Percentiles rank a stretch among this genome's conserved stretches.
These are phyloP conservation scores for Acronicta alni DNA, from an alignment of 2,888 invertebrate species.

Conservation along the genomic window DNA sequence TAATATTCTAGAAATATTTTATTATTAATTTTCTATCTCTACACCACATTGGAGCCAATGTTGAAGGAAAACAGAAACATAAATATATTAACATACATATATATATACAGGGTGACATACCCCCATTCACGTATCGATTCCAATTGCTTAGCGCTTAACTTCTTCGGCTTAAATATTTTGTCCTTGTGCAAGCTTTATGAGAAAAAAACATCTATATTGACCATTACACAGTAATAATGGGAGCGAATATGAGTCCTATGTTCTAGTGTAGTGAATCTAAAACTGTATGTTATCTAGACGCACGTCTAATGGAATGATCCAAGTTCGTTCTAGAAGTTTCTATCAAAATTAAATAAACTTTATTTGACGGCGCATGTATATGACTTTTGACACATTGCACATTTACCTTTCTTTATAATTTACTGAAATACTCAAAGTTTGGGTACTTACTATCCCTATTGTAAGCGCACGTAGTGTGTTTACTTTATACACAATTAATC, in stretches of 20 bases:
- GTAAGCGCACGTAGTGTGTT: too few species aligned
- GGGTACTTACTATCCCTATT: too few species aligned
- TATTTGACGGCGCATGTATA: background rate
- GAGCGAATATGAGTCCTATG: constrained; percentile 45
- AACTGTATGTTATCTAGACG: constrained; percentile 44
- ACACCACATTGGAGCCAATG: constrained; percentile 68
- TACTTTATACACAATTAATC: too few species aligned
- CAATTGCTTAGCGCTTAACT: constrained; percentile 95
- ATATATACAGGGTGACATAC: constrained; percentile 86
- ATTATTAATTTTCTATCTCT: too few species aligned
- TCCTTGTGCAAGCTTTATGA: constrained; percentile 84
- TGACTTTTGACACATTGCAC: background rate
- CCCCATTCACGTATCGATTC: constrained; percentile 96
- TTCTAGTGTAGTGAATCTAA: constrained; percentile 44
- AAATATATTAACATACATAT: constrained; percentile 64
- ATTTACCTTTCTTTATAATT: too few species aligned
- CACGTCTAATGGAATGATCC: constrained; percentile 40
- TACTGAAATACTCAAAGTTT: too few species aligned
- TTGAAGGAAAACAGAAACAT: constrained; percentile 58
- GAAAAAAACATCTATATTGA: constrained; percentile 67
- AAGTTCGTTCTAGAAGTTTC: constrained; percentile 41
- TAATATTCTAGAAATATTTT: too few species aligned
- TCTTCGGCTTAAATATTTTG: constrained; percentile 90
- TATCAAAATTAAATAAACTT: background rate
- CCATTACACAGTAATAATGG: constrained; percentile 48